These are phyloP conservation scores for Pseudoatta argentina DNA, from an alignment of 1,140 invertebrate genomes.

Conservation along the genomic window DNA sequence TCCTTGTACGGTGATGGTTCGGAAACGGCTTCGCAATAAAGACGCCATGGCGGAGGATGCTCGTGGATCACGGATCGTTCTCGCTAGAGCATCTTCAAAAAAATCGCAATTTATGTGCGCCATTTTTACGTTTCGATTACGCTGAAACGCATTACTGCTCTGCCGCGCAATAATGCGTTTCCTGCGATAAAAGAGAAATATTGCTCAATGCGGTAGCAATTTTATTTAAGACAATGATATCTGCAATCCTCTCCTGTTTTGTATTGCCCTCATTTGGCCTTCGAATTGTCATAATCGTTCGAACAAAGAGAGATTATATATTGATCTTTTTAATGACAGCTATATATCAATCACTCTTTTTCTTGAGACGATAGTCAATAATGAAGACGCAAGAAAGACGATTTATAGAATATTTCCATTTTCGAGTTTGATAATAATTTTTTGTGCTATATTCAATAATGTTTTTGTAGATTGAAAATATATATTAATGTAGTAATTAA, in stretches of 20 bases:
- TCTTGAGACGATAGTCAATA: background rate
- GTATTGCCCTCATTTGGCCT: conserved; percentile 16
- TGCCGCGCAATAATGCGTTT: background rate
- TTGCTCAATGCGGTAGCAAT: background rate
- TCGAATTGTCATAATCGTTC: background rate
- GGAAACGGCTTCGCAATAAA: conserved; percentile 27
- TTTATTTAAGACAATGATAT: conserved; percentile 46
- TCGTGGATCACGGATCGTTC: background rate
- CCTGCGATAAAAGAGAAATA: conserved; percentile 41
- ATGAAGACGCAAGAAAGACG: background rate
- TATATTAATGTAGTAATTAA: background rate
- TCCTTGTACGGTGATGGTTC: background rate
- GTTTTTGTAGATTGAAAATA: background rate
- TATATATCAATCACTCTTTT: conserved; percentile 9
- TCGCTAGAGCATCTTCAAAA: background rate
- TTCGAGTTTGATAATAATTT: background rate
- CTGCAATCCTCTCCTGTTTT: conserved; percentile 20
- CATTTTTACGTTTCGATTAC: conserved; percentile 30
- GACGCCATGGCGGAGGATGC: conserved; percentile 8
- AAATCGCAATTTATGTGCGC: conserved; percentile 24
- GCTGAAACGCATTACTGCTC: conserved; percentile 17
- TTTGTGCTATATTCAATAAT: background rate
- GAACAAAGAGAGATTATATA: conserved; percentile 6
- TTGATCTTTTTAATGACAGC: conserved; percentile 21
- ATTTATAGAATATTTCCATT: background rate